These are phyloP conservation scores for Tor tambroides DNA, from an alignment of 2,113 vertebrate genomes.

Conservation along the genomic window DNA sequence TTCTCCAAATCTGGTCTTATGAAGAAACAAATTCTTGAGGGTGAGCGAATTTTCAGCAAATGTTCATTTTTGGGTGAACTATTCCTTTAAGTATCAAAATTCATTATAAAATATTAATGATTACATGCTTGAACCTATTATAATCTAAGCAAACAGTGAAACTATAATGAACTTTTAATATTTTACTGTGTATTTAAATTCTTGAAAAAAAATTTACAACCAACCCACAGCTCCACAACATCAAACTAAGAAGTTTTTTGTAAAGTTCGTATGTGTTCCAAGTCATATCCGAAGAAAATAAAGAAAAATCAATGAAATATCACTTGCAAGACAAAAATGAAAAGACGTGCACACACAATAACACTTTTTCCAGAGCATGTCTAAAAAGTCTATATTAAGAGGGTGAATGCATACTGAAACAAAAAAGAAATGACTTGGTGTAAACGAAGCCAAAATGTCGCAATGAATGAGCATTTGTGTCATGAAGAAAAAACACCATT, in stretches of 20 bases:
- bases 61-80: no score
- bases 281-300: not conserved
- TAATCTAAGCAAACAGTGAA: not conserved
- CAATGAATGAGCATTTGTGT: conserved; percentile 37
- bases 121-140: not conserved
- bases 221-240: not conserved
- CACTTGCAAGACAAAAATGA: no score
- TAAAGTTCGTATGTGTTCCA: not conserved
- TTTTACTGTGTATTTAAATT: not conserved
- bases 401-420: not conserved
- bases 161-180: not conserved
- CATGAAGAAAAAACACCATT: conserved; percentile 25
- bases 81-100: no score
- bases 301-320: no score
- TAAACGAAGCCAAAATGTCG: not conserved
- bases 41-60: no score
- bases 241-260: not conserved
- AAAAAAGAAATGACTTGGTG: not conserved
- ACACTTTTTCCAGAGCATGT: not conserved
- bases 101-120: no score
- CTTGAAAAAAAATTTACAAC: not conserved
- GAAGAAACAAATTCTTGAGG: no score
- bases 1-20: no score
- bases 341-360: no score
- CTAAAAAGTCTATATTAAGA: not conserved